Percentiles rank a stretch among this genome's conserved stretches.
Conservation (phyloP, 2,113 vertebrate genomes). For the Gracilinanus agilis region DNA sequence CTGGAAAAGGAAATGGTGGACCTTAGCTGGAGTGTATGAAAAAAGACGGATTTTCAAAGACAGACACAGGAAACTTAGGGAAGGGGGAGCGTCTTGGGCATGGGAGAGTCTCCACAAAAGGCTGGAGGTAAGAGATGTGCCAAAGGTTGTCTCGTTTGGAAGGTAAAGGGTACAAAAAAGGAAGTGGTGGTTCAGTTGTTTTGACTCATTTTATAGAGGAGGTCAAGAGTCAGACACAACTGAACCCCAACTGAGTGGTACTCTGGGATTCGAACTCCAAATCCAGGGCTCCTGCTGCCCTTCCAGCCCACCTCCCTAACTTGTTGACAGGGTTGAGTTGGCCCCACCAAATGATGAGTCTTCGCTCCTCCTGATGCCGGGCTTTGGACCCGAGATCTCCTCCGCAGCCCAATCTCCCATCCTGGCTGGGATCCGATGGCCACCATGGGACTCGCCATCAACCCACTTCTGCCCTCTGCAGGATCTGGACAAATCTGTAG, state of each 20-base stretch:
- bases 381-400: background rate
- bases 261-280: background rate
- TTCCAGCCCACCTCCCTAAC: background rate
- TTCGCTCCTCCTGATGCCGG: background rate
- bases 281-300: background rate
- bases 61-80: too few relatives aligned
- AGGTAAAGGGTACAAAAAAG: too few relatives aligned
- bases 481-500: background rate
- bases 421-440: background rate
- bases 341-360: background rate
- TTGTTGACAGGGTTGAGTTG: background rate
- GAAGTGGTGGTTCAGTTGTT: too few relatives aligned
- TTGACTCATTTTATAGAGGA: too few relatives aligned
- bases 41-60: too few relatives aligned
- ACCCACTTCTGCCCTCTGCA: background rate
- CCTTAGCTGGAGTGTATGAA: too few relatives aligned
- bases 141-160: too few relatives aligned
- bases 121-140: too few relatives aligned
- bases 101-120: too few relatives aligned
- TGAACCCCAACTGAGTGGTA: too few relatives aligned
- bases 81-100: too few relatives aligned
- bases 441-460: background rate
- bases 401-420: background rate
- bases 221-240: background rate
- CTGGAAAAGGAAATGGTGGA: background rate